phyloP scores from a whole-genome alignment of 2,113 vertebrate genomes.

The Cyanoramphus novaezelandiae region DNA sequence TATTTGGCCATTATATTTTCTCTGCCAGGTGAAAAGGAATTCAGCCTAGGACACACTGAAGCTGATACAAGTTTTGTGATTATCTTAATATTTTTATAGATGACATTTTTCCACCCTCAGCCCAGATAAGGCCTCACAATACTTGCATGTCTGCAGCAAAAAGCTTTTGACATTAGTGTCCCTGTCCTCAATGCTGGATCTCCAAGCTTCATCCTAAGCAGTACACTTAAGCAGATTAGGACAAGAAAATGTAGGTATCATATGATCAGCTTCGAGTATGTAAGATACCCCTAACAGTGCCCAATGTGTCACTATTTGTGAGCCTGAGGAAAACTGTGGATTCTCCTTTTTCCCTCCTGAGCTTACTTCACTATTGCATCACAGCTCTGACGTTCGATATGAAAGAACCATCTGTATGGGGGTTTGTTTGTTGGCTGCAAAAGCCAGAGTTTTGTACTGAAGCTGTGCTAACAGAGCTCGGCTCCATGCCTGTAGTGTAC shows the following conservation, averaged over 20 bases:
- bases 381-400: not conserved
- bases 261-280: not conserved
- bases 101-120: not conserved
- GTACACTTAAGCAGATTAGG: not conserved
- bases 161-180: not conserved
- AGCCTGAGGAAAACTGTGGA: not conserved
- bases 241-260: not conserved
- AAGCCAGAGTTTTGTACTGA: not conserved
- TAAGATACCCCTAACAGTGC: not conserved
- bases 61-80: not conserved
- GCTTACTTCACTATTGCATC: not conserved
- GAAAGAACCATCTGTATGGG: not conserved
- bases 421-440: not conserved
- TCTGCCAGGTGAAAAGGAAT: not conserved
- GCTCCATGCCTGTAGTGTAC: not conserved
- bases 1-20: not conserved
- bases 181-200: fast-evolving
- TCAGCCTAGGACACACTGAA: not conserved
- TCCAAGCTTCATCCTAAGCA: not conserved
- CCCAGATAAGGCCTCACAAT: not conserved
- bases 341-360: not conserved
- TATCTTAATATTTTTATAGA: not conserved
- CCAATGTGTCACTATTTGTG: not conserved
- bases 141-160: not conserved
- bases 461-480: not conserved